Percentiles rank a stretch among this genome's conserved stretches.
Conservation (phyloP, 2,797 vertebrate species). For the Paratrypauchen microcephalus region DNA sequence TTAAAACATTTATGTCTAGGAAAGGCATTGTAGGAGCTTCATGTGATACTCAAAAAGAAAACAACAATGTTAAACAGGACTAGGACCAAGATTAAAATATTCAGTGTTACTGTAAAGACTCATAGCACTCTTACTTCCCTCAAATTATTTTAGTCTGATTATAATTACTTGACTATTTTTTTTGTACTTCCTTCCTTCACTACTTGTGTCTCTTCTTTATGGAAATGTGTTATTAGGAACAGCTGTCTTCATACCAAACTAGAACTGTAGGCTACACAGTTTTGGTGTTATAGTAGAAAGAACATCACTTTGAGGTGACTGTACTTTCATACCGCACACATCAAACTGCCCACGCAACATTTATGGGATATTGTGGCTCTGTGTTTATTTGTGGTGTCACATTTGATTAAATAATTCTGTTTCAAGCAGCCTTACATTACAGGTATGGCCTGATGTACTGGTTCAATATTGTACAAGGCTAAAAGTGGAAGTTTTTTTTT, state of each 20-base stretch:
- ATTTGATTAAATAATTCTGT: slow-evolving; percentile 10
- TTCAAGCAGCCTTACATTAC: neutral
- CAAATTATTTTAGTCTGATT: neutral
- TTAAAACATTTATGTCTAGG: slow-evolving; percentile 20
- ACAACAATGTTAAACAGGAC: neutral
- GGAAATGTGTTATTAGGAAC: neutral
- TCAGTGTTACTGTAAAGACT: neutral
- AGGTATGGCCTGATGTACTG: neutral
- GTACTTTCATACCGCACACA: neutral
- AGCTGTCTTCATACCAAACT: neutral
- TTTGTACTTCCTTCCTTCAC: neutral
- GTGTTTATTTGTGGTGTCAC: slow-evolving; percentile 6
- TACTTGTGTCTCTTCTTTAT: neutral
- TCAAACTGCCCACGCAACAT: slow-evolving; percentile 2
- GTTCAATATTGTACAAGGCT: neutral
- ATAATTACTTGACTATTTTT: neutral
- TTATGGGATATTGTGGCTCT: neutral
- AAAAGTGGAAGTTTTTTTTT: neutral
- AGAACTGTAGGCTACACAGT: neutral
- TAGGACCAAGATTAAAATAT: neutral
- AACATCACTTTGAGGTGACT: neutral
- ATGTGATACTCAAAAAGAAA: neutral
- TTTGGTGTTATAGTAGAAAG: neutral
- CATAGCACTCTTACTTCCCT: neutral
- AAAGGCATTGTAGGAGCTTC: neutral